Conservation (phyloP, 2,888 invertebrate genomes). For the Leptinotarsa juncta region DNA sequence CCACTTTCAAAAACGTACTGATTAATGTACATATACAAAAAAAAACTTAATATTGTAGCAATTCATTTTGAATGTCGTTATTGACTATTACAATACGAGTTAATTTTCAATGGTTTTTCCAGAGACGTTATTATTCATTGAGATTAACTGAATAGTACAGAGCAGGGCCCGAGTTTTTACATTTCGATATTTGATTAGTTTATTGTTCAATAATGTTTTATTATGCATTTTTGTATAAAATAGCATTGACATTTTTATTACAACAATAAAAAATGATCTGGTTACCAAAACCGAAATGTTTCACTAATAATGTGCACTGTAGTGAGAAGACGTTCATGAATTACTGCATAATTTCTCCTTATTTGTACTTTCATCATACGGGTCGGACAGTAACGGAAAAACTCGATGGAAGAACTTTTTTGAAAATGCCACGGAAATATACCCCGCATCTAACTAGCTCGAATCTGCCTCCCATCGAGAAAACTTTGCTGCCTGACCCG, state of each 20-base stretch:
- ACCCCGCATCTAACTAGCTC: conserved; percentile 1
- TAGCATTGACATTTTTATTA: background rate
- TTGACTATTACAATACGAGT: too few species aligned
- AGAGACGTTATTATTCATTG: background rate
- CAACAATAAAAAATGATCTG: too few species aligned
- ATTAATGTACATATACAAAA: too few species aligned
- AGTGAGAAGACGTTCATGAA: conserved; percentile 29
- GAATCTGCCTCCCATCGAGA: conserved; percentile 12
- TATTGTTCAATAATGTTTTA: background rate
- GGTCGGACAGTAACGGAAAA: conserved; percentile 21
- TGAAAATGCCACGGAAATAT: conserved; percentile 14
- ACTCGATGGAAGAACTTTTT: conserved; percentile 11
- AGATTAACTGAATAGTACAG: background rate
- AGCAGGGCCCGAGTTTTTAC: too few species aligned
- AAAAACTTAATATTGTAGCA: too few species aligned
- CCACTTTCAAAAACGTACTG: too few species aligned
- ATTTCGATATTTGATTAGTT: too few species aligned
- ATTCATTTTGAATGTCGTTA: too few species aligned
- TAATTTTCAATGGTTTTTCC: conserved; percentile 1
- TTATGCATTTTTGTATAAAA: background rate
- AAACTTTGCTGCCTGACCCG: conserved; percentile 22
- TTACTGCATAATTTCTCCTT: conserved; percentile 28
- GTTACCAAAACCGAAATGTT: conserved; percentile 3
- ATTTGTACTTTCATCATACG: conserved; percentile 33
- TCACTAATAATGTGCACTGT: conserved; percentile 6